A percentile compares a stretch with the other conserved stretches of the same genome.
Conservation (phyloP, 2,888 invertebrate species). For the Cryptus armator region DNA sequence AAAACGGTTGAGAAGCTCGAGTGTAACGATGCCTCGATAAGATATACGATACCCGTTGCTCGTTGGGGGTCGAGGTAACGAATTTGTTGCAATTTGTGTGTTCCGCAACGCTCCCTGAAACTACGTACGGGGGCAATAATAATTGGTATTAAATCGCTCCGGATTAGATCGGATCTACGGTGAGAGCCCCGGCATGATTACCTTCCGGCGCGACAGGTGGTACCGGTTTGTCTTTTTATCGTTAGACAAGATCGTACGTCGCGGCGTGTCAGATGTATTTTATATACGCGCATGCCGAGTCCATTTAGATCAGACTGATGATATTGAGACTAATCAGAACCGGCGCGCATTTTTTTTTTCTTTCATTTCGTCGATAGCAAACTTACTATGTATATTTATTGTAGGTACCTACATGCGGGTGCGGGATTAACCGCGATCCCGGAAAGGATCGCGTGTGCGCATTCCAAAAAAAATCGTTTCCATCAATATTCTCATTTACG, state of each 20-base stretch:
- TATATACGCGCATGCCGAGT: constrained; percentile 59
- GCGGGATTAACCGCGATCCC: constrained; percentile 3
- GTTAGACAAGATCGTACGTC: constrained; percentile 69
- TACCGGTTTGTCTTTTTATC: constrained; percentile 74
- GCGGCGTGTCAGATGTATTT: constrained; percentile 37
- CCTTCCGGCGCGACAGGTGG: constrained; percentile 72
- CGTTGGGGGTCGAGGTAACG: constrained; percentile 62
- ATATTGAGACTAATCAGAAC: constrained; percentile 72
- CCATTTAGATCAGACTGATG: constrained; percentile 70
- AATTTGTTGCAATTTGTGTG: constrained; percentile 79
- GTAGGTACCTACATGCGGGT: constrained; percentile 9
- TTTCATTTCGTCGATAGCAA: constrained; percentile 16
- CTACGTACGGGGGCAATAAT: constrained; percentile 64
- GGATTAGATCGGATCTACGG: constrained; percentile 77
- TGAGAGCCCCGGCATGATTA: constrained; percentile 65
- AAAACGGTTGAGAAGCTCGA: not conserved
- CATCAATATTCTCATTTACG: not conserved
- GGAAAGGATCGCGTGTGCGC: constrained; percentile 5
- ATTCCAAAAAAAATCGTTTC: not conserved
- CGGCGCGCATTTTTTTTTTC: constrained; percentile 46
- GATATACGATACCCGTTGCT: constrained; percentile 47
- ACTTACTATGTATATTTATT: constrained; percentile 16
- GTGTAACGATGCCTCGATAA: constrained; percentile 45
- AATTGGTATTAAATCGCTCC: constrained; percentile 82
- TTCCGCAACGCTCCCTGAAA: constrained; percentile 70